Conservation (phyloP, 2,797 vertebrate species). For the Poeciliopsis paucimaculata region DNA sequence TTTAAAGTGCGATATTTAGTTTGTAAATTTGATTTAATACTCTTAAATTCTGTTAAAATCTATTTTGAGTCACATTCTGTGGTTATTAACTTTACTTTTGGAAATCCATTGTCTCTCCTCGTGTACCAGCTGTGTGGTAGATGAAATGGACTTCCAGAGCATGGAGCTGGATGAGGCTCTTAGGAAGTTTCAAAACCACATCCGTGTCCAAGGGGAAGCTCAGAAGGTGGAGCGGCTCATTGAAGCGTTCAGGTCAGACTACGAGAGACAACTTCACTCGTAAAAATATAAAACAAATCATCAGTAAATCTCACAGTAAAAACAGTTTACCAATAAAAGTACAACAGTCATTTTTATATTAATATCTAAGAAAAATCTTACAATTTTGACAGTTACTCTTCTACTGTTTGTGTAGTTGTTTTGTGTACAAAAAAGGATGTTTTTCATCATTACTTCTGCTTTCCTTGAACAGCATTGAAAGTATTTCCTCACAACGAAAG, state of each 20-base stretch:
- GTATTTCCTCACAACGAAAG: constrained; percentile 28
- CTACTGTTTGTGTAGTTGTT: constrained; percentile 13
- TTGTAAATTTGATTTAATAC: neutral
- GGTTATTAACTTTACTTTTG: constrained; percentile 14
- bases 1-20: neutral
- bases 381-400: constrained; percentile 13
- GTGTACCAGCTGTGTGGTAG: constrained; percentile 80
- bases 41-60: neutral
- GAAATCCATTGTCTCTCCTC: constrained; percentile 17
- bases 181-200: constrained; percentile 98
- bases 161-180: constrained; percentile 98
- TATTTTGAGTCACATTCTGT: neutral
- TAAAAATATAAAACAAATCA: neutral
- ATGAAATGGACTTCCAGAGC: constrained; percentile 96
- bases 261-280: neutral
- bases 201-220: constrained; percentile 96
- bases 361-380: neutral
- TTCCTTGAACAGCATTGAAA: constrained; percentile 25
- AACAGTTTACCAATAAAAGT: neutral
- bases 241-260: constrained; percentile 92
- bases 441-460: constrained; percentile 47
- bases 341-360: neutral
- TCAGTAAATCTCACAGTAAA: neutral
- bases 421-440: constrained; percentile 32
- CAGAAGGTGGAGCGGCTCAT: constrained; percentile 98